Base-by-base conservation (phyloP, 2,797 vertebrate species). In the Clarias pachynema region DNA sequence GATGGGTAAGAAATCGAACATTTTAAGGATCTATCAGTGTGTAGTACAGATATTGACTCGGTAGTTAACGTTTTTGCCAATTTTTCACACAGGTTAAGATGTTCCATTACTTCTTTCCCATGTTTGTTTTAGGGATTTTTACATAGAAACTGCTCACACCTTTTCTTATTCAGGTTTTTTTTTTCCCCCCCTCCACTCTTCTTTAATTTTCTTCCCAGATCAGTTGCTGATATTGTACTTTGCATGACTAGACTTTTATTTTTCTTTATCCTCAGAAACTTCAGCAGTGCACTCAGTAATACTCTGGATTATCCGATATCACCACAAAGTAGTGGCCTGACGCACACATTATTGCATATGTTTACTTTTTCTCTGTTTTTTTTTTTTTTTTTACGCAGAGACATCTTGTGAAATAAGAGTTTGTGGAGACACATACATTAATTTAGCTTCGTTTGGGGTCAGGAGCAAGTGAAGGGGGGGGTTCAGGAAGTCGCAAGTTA, bases 401-500 rank as follows among this genome's bases (percentile, higher is more conserved):
- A 74, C 69, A 74, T 73, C 73, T 59, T 62, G 62, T 73, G 53
- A 83, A 72, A 70, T 86, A 74, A 77, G 26, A 80, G 37, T 72
- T 84, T 82, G 73, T 56, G 68, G 82, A 63, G 68, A 78, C 29
- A n/a, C 49, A 6, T 49, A 49, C 26, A 16, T 86, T 84, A 44
- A 24, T 68, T 78, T 66, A 66, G 82, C 73, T 65, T 70, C 26
- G 22, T 84, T 68, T 4, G 69, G 26, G 79, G 26, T 68, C 26
- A 65, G 31, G 84, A 69, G 83, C 15, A 82, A 56, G 66, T 29
- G 60, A 69, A 62, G 73, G 73, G 88, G 85, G 89, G 89, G 75
- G 86, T 89, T 88, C 85, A 75, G 82, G 79, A 79, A 88, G 87
- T 89, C 89, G 88, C 89, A 88, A 74, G 87, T 86, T 82, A 81